Evolutionary conservation across 2,797 vertebrate species (phyloP).

Genomic region (Myiothlypis coronata): DNA sequence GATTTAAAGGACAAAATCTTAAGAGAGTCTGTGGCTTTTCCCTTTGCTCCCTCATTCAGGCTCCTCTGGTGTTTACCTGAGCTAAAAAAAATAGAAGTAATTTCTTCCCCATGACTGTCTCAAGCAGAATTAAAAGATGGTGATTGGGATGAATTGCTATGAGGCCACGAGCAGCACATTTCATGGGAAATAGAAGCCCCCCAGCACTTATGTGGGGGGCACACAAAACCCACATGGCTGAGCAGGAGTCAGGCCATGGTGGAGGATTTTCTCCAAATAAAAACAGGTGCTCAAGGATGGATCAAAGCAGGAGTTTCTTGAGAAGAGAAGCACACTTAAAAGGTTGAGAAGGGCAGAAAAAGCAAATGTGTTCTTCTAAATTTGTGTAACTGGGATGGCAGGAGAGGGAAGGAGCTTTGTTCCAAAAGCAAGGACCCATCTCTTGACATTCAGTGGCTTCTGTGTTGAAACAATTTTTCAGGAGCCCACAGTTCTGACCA

Average conservation of each 20-base stretch:
- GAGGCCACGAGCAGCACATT: not conserved
- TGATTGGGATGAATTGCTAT: not conserved
- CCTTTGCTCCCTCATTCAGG: not conserved
- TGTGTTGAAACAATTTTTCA: not conserved
- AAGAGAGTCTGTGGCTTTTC: not conserved
- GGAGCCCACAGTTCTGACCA: not conserved
- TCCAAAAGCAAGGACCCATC: accelerated
- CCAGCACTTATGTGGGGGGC: not conserved
- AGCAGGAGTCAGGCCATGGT: not conserved
- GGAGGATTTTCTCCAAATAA: not conserved
- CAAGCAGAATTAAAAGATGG: not conserved
- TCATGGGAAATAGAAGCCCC: not conserved
- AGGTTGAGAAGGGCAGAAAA: not conserved
- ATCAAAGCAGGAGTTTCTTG: not conserved
- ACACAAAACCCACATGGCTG: not conserved
- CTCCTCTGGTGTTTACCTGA: not conserved
- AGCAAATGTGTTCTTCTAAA: not conserved
- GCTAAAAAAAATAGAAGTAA: not conserved
- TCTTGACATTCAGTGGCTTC: not conserved
- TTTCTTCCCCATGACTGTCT: not conserved
- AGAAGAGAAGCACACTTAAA: not conserved
- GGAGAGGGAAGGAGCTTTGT: not conserved
- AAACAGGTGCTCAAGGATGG: not conserved
- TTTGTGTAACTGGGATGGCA: not conserved
- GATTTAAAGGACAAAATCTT: not conserved